Conservation (phyloP, 2,888 invertebrate genomes). For the Dryobota labecula region DNA sequence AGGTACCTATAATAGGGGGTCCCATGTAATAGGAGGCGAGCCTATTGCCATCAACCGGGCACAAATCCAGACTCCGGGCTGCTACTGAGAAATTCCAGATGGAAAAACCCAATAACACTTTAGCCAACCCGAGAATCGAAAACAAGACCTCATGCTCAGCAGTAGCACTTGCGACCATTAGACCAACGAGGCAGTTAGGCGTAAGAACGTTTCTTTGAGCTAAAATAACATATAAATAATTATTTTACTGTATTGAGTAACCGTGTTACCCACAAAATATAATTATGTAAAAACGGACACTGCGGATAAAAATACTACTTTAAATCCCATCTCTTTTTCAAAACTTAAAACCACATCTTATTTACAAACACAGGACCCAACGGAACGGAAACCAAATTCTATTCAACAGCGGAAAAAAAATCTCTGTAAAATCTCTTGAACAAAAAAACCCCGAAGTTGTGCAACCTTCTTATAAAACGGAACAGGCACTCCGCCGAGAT, state of each 20-base stretch:
- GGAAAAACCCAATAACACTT: too few relatives aligned
- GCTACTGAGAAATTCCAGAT: too few relatives aligned
- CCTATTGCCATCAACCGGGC: too few relatives aligned
- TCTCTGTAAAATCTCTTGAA: slow-evolving; percentile 24
- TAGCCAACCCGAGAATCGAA: too few relatives aligned
- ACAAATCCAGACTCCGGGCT: too few relatives aligned
- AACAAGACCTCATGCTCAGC: too few relatives aligned
- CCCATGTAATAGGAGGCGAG: too few relatives aligned
- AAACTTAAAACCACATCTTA: slow-evolving; percentile 18
- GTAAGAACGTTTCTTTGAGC: too few relatives aligned
- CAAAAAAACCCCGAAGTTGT: slow-evolving; percentile 28
- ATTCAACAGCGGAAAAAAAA: slow-evolving; percentile 31
- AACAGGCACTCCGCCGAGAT: slow-evolving; percentile 48
- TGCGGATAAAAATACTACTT: neutral
- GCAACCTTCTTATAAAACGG: slow-evolving; percentile 40
- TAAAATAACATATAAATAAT: neutral
- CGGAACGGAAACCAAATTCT: slow-evolving; percentile 36
- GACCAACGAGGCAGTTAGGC: too few relatives aligned
- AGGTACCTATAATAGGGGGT: too few relatives aligned
- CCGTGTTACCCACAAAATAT: too few relatives aligned
- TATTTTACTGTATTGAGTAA: neutral
- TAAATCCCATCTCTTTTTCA: neutral
- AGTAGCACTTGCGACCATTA: too few relatives aligned
- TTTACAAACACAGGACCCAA: slow-evolving; percentile 21
- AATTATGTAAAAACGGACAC: neutral